phyloP scores from a whole-genome alignment of 1,140 invertebrate genomes.

The Panonychus citri region DNA sequence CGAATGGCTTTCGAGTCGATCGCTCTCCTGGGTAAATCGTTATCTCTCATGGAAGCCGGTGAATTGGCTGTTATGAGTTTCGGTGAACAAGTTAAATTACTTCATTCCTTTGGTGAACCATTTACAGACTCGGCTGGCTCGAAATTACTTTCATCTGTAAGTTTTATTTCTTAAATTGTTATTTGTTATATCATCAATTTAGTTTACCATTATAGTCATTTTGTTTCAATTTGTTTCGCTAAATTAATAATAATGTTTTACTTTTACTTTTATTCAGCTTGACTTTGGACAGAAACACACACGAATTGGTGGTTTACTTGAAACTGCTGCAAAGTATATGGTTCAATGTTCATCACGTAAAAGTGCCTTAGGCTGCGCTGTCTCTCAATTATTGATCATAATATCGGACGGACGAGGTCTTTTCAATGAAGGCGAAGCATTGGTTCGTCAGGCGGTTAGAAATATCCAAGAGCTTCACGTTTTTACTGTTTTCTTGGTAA shows the following conservation, averaged over 20 bases:
- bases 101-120: slow-evolving; percentile 56
- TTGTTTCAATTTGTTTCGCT: background rate
- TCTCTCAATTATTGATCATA: slow-evolving; percentile 68
- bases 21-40: slow-evolving; percentile 60
- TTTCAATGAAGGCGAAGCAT: slow-evolving; percentile 59
- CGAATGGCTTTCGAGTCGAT: slow-evolving; percentile 78
- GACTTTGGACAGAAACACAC: slow-evolving; percentile 59
- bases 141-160: slow-evolving; percentile 18
- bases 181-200: background rate
- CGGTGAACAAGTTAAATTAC: slow-evolving; percentile 44
- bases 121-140: slow-evolving; percentile 59
- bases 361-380: slow-evolving; percentile 25
- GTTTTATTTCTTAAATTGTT: background rate
- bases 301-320: slow-evolving; percentile 48
- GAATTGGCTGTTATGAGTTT: slow-evolving; percentile 74
- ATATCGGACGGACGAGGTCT: slow-evolving; percentile 83
- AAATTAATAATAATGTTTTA: background rate
- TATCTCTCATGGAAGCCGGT: slow-evolving; percentile 78
- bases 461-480: slow-evolving; percentile 51
- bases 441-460: slow-evolving; percentile 50
- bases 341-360: slow-evolving; percentile 20
- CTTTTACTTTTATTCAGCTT: slow-evolving; percentile 31
- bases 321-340: slow-evolving; percentile 30
- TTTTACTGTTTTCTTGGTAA: slow-evolving; percentile 81
- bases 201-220: background rate